These are phyloP conservation scores for Agrotis segetum DNA, from an alignment of 2,888 invertebrate species.

Conservation along the genomic window DNA sequence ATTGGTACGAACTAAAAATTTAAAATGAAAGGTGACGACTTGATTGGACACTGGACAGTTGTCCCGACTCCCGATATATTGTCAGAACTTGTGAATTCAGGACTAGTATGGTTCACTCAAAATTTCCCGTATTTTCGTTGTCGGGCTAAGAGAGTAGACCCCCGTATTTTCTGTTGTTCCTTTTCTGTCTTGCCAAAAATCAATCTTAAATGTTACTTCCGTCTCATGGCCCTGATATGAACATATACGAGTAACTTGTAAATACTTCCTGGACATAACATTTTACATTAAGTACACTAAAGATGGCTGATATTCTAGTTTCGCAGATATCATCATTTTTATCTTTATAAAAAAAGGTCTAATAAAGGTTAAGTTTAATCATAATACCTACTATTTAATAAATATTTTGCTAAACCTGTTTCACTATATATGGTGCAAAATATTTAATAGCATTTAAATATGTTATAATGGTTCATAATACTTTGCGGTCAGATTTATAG, in stretches of 20 bases:
- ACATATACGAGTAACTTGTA: neutral
- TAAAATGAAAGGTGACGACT: no score
- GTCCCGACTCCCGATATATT: no score
- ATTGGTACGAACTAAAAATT: no score
- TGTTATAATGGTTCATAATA: conserved; percentile 14
- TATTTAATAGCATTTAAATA: neutral
- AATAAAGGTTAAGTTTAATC: neutral
- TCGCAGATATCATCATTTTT: neutral
- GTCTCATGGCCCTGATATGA: conserved; percentile 25
- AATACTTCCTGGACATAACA: conserved; percentile 18
- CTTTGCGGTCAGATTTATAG: conserved; percentile 14
- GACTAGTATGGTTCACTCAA: no score
- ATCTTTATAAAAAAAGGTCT: neutral
- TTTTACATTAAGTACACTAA: conserved; percentile 2
- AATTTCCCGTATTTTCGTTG: no score
- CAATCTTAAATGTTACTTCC: conserved; percentile 30
- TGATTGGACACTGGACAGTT: no score
- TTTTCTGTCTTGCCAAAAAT: conserved; percentile 33
- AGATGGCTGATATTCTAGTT: neutral
- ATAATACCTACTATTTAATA: conserved; percentile 2
- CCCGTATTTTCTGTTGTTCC: conserved; percentile 4
- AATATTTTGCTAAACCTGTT: conserved; percentile 25
- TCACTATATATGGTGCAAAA: conserved; percentile 11
- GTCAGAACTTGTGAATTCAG: no score
- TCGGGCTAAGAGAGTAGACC: no score